Base-by-base conservation (phyloP, 2,888 invertebrate genomes). In the Dromius quadrimaculatus region DNA sequence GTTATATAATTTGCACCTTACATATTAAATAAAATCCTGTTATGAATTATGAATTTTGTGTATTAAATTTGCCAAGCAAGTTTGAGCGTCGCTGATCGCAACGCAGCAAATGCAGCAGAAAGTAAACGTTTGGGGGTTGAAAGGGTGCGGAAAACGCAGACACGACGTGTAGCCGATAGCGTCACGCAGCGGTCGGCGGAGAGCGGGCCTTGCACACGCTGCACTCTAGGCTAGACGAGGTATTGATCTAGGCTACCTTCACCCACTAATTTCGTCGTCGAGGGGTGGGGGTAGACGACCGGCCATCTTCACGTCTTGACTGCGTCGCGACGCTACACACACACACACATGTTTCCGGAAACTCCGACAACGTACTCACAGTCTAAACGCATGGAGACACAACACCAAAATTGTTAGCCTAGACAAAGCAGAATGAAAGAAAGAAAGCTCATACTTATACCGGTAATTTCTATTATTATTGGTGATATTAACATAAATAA, bases 181-280 rank as follows among this genome's bases (percentile, higher is more conserved):
- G 68, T 43, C 68, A 65, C 65, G 36, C 38, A 54, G 62, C 63
- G 71, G 72, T 73, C 68, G 72, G 72, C 66, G 68, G 64, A 57
- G 71, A 65, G 72, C 65, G 66, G 59, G 73, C 57, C 64, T n/a
- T n/a, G n/a, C n/a, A n/a, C n/a, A n/a, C n/a, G 73, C 64, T 59
- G 71, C 69, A 73, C 68, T 59, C 80, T 79, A 79, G 81, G 79
- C 81, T 81, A 82, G 82, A 81, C 80, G 78, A 78, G 79, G 81
- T 82, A 82, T 81, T 81, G 81, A 81, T 82, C 82, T 82, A 80
- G 81, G 80, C 80, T 78, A 81, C 81, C 81, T 81, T 81, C 81
- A 81, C 81, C 82, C 81, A 82, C 81, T 81, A 81, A 81, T 81
- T 81, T 81, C 79, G 80, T 79, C 78, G 78, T 76, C 78, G 77